These are phyloP conservation scores for Bergia puertoricense DNA, from an alignment of 92 coral and sea anemone species.

Conservation along the genomic window DNA sequence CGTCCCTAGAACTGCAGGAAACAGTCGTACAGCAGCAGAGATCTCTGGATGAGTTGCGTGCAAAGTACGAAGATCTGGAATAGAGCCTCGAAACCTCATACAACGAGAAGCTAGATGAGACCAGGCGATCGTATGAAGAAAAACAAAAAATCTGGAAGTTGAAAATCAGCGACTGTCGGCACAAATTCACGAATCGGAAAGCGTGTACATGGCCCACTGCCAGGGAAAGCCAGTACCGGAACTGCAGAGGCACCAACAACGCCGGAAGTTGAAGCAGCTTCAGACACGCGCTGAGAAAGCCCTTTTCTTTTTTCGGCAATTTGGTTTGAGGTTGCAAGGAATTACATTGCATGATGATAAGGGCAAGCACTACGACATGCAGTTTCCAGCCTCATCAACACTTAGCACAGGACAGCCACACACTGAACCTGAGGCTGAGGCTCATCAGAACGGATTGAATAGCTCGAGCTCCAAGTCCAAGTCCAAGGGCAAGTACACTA, in stretches of 20 bases:
- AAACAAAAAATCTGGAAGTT: neutral
- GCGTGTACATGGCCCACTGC: neutral
- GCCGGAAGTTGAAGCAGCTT: neutral
- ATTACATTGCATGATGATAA: neutral
- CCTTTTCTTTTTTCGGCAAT: slow-evolving; percentile 1
- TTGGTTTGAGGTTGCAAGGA: neutral
- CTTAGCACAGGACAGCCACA: neutral
- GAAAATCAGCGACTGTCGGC: neutral
- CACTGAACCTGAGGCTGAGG: neutral
- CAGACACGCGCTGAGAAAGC: neutral
- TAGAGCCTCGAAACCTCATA: neutral
- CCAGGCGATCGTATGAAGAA: neutral
- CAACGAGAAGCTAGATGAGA: neutral
- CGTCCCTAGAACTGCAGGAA: neutral
- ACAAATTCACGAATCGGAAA: neutral
- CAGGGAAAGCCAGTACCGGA: neutral
- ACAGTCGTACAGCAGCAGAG: neutral
- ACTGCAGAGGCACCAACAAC: slow-evolving; percentile 1
- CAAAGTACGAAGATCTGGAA: neutral
- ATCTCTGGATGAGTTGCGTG: neutral
- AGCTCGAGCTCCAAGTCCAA: neutral
- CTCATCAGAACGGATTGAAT: neutral
- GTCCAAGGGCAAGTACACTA: neutral
- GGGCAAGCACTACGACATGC: neutral
- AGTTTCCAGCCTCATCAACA: neutral